Conservation (phyloP, 1,140 invertebrate genomes). For the Drosophila suzukii region DNA sequence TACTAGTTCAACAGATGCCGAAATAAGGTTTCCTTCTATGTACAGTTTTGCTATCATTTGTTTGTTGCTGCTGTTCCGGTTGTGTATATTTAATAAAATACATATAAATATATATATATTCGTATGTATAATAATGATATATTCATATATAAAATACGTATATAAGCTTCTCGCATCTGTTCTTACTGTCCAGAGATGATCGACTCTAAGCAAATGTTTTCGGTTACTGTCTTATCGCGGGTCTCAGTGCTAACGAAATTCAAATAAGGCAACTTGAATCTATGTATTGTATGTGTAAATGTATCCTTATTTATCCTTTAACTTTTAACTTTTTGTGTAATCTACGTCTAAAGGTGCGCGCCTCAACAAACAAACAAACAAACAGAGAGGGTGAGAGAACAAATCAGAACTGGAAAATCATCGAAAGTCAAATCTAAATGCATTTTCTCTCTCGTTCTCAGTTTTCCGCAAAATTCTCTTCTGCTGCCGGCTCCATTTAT, state of each 20-base stretch:
- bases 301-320: constrained; percentile 31
- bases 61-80: constrained; percentile 26
- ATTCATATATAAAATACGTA: constrained; percentile 80
- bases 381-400: constrained; percentile 17
- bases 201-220: constrained; percentile 56
- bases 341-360: constrained; percentile 50
- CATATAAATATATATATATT: constrained; percentile 75
- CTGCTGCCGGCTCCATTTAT: constrained; percentile 23
- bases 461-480: constrained; percentile 29
- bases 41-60: constrained; percentile 47
- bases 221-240: constrained; percentile 15
- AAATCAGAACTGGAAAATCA: constrained; percentile 25
- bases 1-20: constrained; percentile 56
- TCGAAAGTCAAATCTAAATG: constrained; percentile 58
- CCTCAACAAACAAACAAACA: constrained; percentile 54
- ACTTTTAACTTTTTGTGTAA: constrained; percentile 12
- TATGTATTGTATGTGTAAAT: constrained; percentile 65
- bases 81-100: constrained; percentile 66
- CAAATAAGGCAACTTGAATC: constrained; percentile 83
- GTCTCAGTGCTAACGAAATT: constrained; percentile 77
- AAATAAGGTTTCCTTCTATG: constrained; percentile 44
- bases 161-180: constrained; percentile 48
- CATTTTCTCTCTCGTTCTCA: constrained; percentile 49
- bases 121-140: constrained; percentile 62
- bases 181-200: constrained; percentile 40